Evolutionary conservation across 2,113 vertebrate genomes (phyloP), one percentile per base, ranked within the genome.

Genomic region (Lipophrys pholis): DNA sequence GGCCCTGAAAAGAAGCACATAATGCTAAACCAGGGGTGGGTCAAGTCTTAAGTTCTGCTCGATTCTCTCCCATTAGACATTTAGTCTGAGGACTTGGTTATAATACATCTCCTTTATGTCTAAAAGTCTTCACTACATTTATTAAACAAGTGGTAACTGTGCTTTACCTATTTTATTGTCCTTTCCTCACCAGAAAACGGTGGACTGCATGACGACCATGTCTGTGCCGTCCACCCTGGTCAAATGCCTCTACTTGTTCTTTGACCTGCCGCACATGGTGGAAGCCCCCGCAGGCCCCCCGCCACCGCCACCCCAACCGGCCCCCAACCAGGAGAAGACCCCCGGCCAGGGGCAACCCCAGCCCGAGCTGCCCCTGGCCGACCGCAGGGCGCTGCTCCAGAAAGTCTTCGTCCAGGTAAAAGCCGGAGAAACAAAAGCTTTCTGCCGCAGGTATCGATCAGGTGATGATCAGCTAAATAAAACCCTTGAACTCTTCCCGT

Each of bases 161-260:
- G n/a, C n/a, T n/a, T n/a, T n/a, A n/a, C n/a, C n/a, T n/a, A n/a
- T n/a, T 11, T 7, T 9, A 65, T 48, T 51, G 5, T 61, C 36
- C 49, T n/a, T 1, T 15, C 14, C 5, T 43, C 11, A 0, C 21
- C 71, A 99, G 98, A 99, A 99, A 98, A 99, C 98, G 0, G 97
- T 99, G 95, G 97, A 99, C 95, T 99, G 97, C 95, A 99, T 99
- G 98, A 99, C 98, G 35, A 99, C 98, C 52, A 99, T 99, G 97
- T 99, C 98, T 0, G 96, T 99, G 65, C 97, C 98, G 87, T 99
- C 97, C 93, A 99, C 98, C 0, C 95, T 99, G 91, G 97, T 99
- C 61, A 99, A 99, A 94, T 99, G 98, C 86, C 95, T 99, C 0
- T 99, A 99, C 93, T 94, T 99, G 92, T 99, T 99, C 94, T 99